These are phyloP conservation scores for Auanema sp. DNA, from an alignment of 2,888 invertebrate species.

Conservation along the genomic window DNA sequence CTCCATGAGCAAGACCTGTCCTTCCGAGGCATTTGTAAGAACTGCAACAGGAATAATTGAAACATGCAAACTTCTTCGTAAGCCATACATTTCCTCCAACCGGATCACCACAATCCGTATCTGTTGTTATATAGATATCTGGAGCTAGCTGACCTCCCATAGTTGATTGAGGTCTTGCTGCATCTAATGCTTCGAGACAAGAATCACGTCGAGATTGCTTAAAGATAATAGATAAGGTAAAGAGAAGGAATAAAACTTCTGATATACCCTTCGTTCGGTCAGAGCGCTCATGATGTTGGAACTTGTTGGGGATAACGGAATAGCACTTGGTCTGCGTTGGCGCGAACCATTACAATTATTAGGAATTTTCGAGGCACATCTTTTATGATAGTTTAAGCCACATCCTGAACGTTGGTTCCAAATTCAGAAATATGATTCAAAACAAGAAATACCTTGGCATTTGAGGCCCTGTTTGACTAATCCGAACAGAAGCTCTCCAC, in stretches of 20 bases:
- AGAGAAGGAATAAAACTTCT: background rate
- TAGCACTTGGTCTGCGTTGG: slow-evolving; percentile 67
- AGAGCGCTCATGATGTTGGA: slow-evolving; percentile 46
- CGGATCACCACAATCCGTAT: slow-evolving; percentile 61
- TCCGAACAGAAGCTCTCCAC: slow-evolving; percentile 98
- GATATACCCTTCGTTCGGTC: slow-evolving; percentile 36
- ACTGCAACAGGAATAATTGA: slow-evolving; percentile 44
- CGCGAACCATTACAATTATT: slow-evolving; percentile 82
- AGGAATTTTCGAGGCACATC: slow-evolving; percentile 89
- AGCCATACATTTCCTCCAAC: slow-evolving; percentile 59
- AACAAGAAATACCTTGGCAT: slow-evolving; percentile 82
- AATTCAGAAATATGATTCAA: background rate
- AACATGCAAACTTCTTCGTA: background rate
- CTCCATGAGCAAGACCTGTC: slow-evolving; percentile 66
- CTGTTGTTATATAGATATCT: slow-evolving; percentile 61
- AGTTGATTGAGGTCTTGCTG: slow-evolving; percentile 38
- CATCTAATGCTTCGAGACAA: slow-evolving; percentile 39
- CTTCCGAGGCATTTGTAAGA: slow-evolving; percentile 63
- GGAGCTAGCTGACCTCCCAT: slow-evolving; percentile 44
- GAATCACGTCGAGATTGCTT: slow-evolving; percentile 43
- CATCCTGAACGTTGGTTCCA: slow-evolving; percentile 77
- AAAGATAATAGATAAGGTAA: slow-evolving; percentile 13
- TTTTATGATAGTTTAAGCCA: slow-evolving; percentile 95
- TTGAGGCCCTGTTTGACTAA: slow-evolving; percentile 96
- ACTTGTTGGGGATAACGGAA: slow-evolving; percentile 62